Base-by-base conservation (phyloP, 1,140 invertebrate species). In the Scaptomyza hsui region DNA sequence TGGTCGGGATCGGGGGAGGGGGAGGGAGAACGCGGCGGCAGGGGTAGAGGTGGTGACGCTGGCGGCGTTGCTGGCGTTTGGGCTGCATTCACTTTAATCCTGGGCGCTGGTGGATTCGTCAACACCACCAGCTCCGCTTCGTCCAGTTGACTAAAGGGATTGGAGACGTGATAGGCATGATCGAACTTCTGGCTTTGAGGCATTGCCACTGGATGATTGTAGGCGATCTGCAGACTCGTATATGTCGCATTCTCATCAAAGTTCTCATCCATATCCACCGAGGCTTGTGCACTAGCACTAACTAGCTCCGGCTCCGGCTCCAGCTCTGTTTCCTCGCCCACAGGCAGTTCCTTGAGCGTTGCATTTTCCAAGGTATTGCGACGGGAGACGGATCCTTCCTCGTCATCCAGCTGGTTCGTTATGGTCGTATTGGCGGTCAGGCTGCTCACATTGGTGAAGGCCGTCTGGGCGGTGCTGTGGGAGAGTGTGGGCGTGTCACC, bases 151-250 rank as follows among this genome's bases (percentile, higher is more conserved):
- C 63, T 80, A n/a, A 88, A 88, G 0, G 81, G 82, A 83, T 83
- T 88, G 5, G 72, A 59, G 6, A 39, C 67, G 9, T 76, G 78
- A 48, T 89, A 79, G 3, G 16, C 19, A 10, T 44, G 57, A 6
- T 32, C 42, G 15, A 29, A 59, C 29, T 13, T 67, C 29, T 61
- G 48, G 18, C 16, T 65, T n/a, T 45, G 69, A 47, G 19, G 79
- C 47, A 89, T 89, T 0, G 74, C 55, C 6, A 96, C 89, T 0
- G 96, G 96, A 92, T 97, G 96, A 89, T 95, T 96, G 93, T 96
- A 97, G 0, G 96, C 96, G 81, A 97, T 93, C 89, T 97, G 96
- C 37, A 97, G 92, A 86, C 96, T 97, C 0, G 95, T 95, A 74
- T 97, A 97, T 0, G 95, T 96, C 45, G 95, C 94, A 49, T 94